Conservation (phyloP, 2,113 vertebrate species). For the Stomatorhinus ivindoensis region DNA sequence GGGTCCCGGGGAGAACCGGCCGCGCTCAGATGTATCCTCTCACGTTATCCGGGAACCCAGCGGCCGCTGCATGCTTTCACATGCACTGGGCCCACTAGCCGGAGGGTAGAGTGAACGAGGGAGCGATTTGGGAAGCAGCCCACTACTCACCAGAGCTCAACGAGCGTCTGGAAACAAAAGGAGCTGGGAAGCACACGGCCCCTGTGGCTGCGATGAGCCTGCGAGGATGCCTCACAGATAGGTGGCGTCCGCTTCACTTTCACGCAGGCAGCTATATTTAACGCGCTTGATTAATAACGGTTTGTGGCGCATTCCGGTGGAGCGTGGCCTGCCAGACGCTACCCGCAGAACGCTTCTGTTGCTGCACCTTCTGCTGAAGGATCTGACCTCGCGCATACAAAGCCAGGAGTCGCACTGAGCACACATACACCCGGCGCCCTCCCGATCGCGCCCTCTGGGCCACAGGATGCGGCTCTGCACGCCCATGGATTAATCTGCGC, state of each 20-base stretch:
- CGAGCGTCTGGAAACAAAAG: neutral
- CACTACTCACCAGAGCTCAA: slow-evolving; percentile 2
- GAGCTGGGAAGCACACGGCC: neutral
- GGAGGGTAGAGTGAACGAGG: slow-evolving; percentile 12
- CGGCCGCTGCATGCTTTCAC: neutral
- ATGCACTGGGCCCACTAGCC: neutral
- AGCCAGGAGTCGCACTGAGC: neutral
- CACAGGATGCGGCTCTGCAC: neutral
- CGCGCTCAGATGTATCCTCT: neutral
- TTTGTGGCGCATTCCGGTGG: neutral
- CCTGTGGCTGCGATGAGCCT: neutral
- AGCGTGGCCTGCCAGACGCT: neutral
- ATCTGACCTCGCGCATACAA: neutral
- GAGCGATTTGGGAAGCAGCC: slow-evolving; percentile 12
- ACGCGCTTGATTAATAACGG: slow-evolving; percentile 1
- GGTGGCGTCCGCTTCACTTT: neutral
- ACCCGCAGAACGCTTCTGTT: neutral
- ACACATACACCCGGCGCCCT: neutral
- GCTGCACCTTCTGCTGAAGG: neutral
- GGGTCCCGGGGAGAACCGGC: neutral
- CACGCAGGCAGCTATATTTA: neutral
- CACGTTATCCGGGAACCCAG: neutral
- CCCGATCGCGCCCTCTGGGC: neutral
- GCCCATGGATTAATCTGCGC: neutral
- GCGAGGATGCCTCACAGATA: neutral